Evolutionary conservation across 2,888 invertebrate species (phyloP).

Genomic region (Corbicula japonica): DNA sequence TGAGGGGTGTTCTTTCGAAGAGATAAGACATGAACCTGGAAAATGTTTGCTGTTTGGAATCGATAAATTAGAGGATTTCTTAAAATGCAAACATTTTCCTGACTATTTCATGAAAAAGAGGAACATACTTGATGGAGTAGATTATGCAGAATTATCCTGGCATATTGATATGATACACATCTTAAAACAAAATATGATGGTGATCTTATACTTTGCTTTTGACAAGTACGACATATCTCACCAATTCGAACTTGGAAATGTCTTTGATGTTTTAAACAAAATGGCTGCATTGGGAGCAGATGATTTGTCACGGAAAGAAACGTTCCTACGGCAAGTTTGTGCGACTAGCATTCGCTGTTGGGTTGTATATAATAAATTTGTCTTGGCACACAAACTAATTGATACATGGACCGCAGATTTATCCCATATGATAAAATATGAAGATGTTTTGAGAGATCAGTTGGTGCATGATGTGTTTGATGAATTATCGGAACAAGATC

Average conservation of each 20-base stretch:
- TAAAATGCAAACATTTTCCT: conserved; percentile 11
- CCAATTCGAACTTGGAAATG: conserved; percentile 12
- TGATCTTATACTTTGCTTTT: conserved; percentile 17
- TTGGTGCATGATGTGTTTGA: neutral
- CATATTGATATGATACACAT: conserved; percentile 8
- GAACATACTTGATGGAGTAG: conserved; percentile 7
- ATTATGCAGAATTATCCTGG: neutral
- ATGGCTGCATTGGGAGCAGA: neutral
- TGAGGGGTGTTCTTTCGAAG: neutral
- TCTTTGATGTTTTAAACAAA: conserved; percentile 5
- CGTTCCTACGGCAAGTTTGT: neutral
- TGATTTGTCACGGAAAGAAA: neutral
- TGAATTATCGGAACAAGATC: neutral
- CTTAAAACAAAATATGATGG: conserved; percentile 3
- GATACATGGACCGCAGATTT: conserved; percentile 1
- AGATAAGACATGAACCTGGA: neutral
- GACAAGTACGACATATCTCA: conserved; percentile 5
- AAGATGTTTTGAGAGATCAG: neutral
- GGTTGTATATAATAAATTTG: neutral
- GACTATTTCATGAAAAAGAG: conserved; percentile 18
- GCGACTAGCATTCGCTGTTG: neutral
- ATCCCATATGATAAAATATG: neutral
- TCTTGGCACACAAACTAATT: neutral
- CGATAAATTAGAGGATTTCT: neutral
- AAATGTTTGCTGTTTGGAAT: conserved; percentile 10